phyloP scores from a whole-genome alignment of 1,140 invertebrate genomes.

The Procambarus clarkii region DNA sequence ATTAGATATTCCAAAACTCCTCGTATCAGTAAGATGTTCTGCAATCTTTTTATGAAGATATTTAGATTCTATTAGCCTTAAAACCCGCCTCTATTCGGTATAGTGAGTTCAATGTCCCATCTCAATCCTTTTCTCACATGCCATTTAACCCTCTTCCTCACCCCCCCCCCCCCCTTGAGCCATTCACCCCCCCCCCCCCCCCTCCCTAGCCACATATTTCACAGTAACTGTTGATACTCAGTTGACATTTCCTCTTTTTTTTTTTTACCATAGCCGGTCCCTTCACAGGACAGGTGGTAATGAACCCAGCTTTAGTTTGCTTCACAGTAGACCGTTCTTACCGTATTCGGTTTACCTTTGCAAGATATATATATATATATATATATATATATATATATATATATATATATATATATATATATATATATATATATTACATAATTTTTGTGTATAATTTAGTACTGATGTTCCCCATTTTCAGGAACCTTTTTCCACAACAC shows the following conservation, averaged over 20 bases:
- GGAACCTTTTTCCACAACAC: slow-evolving; percentile 41
- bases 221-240: slow-evolving; percentile 45
- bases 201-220: slow-evolving; percentile 32
- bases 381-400: too few species aligned
- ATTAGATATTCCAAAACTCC: background rate
- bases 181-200: background rate
- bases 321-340: slow-evolving; percentile 37
- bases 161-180: background rate
- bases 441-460: slow-evolving; percentile 15
- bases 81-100: background rate
- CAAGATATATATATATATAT: slow-evolving; percentile 48
- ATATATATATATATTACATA: slow-evolving; percentile 20
- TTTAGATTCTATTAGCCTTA: background rate
- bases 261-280: slow-evolving; percentile 60
- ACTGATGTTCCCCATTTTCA: slow-evolving; percentile 24
- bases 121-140: background rate
- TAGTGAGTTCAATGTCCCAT: background rate
- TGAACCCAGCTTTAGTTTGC: slow-evolving; percentile 45
- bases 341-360: slow-evolving; percentile 37
- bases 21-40: background rate
- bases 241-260: slow-evolving; percentile 44
- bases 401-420: too few species aligned
- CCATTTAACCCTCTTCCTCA: background rate
- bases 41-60: background rate
- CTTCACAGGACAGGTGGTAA: slow-evolving; percentile 63